Conservation (phyloP, 2,888 invertebrate species). For the Alcis repandata region DNA sequence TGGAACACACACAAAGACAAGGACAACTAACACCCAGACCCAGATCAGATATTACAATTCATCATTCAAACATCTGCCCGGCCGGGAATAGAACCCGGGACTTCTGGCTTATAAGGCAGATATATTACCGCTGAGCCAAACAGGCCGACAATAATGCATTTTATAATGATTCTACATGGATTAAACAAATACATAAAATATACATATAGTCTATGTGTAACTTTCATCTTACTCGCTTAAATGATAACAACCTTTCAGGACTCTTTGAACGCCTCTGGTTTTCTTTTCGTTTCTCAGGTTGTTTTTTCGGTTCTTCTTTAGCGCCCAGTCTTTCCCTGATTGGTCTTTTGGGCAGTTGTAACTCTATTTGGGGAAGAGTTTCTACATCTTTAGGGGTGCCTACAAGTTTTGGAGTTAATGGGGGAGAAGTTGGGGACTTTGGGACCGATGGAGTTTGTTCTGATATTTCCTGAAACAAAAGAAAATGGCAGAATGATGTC, state of each 20-base stretch:
- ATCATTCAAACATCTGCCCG: no score
- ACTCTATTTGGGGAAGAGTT: slow-evolving; percentile 78
- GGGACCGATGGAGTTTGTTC: slow-evolving; percentile 56
- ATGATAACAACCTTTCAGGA: slow-evolving; percentile 80
- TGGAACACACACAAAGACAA: no score
- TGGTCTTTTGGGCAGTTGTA: slow-evolving; percentile 81
- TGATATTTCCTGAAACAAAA: slow-evolving; percentile 71
- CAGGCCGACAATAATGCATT: no score
- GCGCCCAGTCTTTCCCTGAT: slow-evolving; percentile 77
- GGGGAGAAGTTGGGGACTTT: slow-evolving; percentile 51
- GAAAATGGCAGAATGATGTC: not conserved
- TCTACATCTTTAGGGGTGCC: slow-evolving; percentile 60
- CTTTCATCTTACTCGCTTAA: slow-evolving; percentile 69
- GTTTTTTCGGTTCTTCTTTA: slow-evolving; percentile 62
- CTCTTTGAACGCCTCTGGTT: slow-evolving; percentile 60
- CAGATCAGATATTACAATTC: no score
- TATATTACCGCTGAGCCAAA: no score
- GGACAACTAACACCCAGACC: no score
- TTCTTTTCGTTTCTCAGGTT: slow-evolving; percentile 58
- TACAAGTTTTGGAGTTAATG: slow-evolving; percentile 37
- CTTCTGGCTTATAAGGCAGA: no score
- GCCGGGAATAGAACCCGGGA: no score
- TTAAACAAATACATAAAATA: not conserved
- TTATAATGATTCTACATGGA: not conserved
- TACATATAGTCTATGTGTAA: slow-evolving; percentile 9